Evolutionary conservation across 2,888 invertebrate genomes (phyloP).

Genomic region (Heliconius ismenius): DNA sequence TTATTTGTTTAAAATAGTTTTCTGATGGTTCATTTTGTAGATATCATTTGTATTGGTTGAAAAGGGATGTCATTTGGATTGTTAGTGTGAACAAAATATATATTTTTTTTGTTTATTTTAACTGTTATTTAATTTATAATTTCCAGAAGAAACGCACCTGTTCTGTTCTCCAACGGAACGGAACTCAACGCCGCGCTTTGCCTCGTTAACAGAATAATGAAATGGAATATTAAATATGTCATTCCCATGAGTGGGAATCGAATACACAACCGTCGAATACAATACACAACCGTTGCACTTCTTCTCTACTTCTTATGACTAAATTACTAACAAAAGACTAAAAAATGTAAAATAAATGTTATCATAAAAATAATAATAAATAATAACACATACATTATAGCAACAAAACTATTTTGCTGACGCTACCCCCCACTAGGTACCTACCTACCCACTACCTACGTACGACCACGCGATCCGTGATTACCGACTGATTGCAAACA

Average conservation of each 20-base stretch:
- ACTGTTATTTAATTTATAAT: background rate
- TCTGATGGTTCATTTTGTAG: background rate
- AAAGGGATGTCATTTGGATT: background rate
- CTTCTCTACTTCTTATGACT: too few relatives aligned
- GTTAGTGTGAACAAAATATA: background rate
- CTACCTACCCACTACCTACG: constrained; percentile 31
- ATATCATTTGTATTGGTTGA: background rate
- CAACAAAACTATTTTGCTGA: constrained; percentile 13
- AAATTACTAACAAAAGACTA: background rate
- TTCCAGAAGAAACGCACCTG: too few relatives aligned
- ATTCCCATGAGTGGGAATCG: too few relatives aligned
- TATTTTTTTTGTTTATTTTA: background rate
- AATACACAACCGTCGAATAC: too few relatives aligned
- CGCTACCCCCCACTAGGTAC: constrained; percentile 31
- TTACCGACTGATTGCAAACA: constrained; percentile 49
- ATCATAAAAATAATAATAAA: background rate
- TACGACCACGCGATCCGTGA: constrained; percentile 46
- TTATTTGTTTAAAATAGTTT: background rate
- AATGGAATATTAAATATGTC: too few relatives aligned
- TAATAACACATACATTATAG: background rate
- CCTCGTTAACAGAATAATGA: too few relatives aligned
- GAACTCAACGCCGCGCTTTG: too few relatives aligned
- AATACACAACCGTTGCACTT: background rate
- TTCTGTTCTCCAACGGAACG: too few relatives aligned
- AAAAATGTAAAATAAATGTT: background rate